Base-by-base conservation (phyloP, 2,797 vertebrate genomes). In the Tolypeutes matacus region DNA sequence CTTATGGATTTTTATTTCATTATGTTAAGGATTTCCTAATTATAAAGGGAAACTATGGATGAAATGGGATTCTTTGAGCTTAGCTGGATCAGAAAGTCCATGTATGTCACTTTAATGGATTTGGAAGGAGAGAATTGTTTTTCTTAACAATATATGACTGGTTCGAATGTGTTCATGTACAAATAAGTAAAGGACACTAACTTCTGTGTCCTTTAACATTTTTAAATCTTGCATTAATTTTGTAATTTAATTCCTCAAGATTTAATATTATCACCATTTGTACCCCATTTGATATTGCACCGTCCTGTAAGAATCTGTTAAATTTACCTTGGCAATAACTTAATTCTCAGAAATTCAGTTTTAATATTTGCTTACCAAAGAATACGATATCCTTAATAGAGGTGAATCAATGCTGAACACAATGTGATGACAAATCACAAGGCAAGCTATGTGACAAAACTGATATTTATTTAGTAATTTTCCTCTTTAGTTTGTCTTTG, bases 271-370 rank as follows among this genome's bases (percentile, higher is more conserved):
- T 5, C 2, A 5, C 21, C 49, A 77, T 11, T n/a, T 67, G 29
- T 36, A 39, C n/a, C 12, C 46, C 10, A 23, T n/a, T 12, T 53
- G 23, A 14, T 46, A 14, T n/a, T 67, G 46, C 23, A 12, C 58
- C 34, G 3, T 60, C 56, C 39, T 36, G n/a, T 39, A 84, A 60
- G 56, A 73, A 25, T 62, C 21, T 2, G 23, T 86, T 81, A 12
- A 29, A n/a, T 23, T 92, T 36, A 31, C n/a, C 51, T 51, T 65
- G 6, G 39, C 73, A 51, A 77, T 73, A 62, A 46, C n/a, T 8
- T 75, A 25, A 75, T 76, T 92, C 86, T 89, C 60, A 49, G 23
- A 92, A 89, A 69, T 67, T 64, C 18, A 64, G 14, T 27, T 69
- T 89, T 42, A 73, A 17, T 34, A 53, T 18, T 58, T 53, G 51